phyloP scores from a whole-genome alignment of 1,140 invertebrate genomes.

The fruit fly (Drosophila melanogaster) region DNA sequence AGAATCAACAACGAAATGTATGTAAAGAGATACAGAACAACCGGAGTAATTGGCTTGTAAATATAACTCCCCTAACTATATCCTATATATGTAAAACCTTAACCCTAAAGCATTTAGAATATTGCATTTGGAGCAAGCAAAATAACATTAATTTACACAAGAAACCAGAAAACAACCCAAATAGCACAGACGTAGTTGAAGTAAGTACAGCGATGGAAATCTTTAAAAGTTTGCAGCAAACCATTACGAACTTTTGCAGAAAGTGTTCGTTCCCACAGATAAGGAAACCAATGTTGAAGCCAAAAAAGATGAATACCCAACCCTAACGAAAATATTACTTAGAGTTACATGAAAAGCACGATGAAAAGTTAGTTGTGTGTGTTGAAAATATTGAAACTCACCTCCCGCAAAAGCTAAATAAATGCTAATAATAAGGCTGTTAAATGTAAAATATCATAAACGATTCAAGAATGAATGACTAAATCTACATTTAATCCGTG shows the following conservation, averaged over 20 bases:
- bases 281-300: slow-evolving; percentile 35
- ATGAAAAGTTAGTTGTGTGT: slow-evolving; percentile 55
- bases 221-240: slow-evolving; percentile 43
- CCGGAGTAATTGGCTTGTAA: slow-evolving; percentile 71
- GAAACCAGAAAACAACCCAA: slow-evolving; percentile 13
- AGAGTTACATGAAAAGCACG: slow-evolving; percentile 35
- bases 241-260: slow-evolving; percentile 40
- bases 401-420: slow-evolving; percentile 62
- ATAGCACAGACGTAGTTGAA: slow-evolving; percentile 53
- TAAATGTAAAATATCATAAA: slow-evolving; percentile 84
- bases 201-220: slow-evolving; percentile 37
- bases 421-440: slow-evolving; percentile 84
- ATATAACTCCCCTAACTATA: slow-evolving; percentile 54
- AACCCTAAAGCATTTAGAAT: slow-evolving; percentile 63
- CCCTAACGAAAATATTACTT: slow-evolving; percentile 55
- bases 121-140: slow-evolving; percentile 51
- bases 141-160: slow-evolving; percentile 20
- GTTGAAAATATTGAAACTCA: slow-evolving; percentile 28
- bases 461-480: slow-evolving; percentile 51
- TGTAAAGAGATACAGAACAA: slow-evolving; percentile 42
- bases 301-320: slow-evolving; percentile 53
- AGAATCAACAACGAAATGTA: slow-evolving; percentile 58
- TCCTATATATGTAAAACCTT: slow-evolving; percentile 25
- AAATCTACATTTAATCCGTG: slow-evolving; percentile 65
- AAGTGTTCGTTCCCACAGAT: slow-evolving; percentile 38